Evolutionary conservation across 2,888 invertebrate genomes (phyloP).

Genomic region (Dilophus febrilis): DNA sequence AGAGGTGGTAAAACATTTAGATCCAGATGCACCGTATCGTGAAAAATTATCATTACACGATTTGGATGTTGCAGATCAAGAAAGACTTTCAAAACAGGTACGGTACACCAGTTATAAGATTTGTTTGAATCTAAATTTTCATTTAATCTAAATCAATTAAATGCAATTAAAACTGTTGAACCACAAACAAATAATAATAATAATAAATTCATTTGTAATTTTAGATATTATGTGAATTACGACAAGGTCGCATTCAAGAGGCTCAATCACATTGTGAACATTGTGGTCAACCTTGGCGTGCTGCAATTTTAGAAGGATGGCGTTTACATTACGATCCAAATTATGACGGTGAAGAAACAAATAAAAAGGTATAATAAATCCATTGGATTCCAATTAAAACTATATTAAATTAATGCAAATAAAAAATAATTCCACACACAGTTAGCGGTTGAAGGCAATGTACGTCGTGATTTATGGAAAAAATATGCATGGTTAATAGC

Average conservation of each 20-base stretch:
- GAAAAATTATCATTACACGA: conserved; percentile 67
- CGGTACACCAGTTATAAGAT: neutral
- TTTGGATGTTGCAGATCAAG: conserved; percentile 70
- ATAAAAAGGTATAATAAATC: conserved; percentile 23
- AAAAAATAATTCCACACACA: too few relatives aligned
- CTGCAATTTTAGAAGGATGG: conserved; percentile 84
- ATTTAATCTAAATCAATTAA: neutral
- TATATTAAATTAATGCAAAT: neutral
- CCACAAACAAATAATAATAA: too few relatives aligned
- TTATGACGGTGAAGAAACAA: conserved; percentile 33
- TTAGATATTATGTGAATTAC: conserved; percentile 53
- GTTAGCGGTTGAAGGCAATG: conserved; percentile 63
- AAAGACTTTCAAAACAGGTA: conserved; percentile 33
- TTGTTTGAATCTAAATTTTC: neutral
- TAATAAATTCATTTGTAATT: conserved; percentile 27
- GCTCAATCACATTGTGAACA: conserved; percentile 69
- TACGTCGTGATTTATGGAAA: conserved; percentile 64
- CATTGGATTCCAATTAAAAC: neutral
- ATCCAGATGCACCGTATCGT: conserved; percentile 78
- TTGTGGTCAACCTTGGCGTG: conserved; percentile 84
- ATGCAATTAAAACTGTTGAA: neutral
- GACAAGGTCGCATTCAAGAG: conserved; percentile 72
- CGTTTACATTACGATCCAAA: conserved; percentile 73
- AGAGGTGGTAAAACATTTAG: conserved; percentile 49
- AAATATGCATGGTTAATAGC: conserved; percentile 48